Evolutionary conservation across 2,888 invertebrate species (phyloP).

Genomic region (Synergus gifuensis): DNA sequence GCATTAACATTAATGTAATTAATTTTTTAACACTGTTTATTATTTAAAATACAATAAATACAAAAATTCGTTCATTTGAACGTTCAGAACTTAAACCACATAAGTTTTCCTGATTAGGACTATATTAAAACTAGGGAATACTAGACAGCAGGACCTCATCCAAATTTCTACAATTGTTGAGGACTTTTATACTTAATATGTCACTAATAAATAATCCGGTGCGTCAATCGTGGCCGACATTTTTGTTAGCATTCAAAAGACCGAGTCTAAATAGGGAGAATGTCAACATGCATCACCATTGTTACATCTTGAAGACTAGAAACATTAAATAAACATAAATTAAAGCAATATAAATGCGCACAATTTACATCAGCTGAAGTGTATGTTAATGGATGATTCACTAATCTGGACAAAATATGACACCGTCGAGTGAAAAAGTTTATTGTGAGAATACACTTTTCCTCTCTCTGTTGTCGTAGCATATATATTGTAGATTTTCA

Average conservation of each 20-base stretch:
- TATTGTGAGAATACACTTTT: neutral
- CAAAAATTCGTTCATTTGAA: too few relatives aligned
- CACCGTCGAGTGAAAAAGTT: conserved; percentile 3
- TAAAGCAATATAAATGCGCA: neutral
- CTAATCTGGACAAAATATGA: conserved; percentile 6
- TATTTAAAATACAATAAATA: too few relatives aligned
- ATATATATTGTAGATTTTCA: neutral
- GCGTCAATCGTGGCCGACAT: neutral
- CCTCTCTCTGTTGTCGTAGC: neutral
- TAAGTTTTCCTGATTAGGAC: too few relatives aligned
- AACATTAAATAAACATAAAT: too few relatives aligned
- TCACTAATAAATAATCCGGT: neutral
- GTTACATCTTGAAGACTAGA: neutral
- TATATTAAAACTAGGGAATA: too few relatives aligned
- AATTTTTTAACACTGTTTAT: too few relatives aligned
- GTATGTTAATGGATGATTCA: conserved; percentile 17
- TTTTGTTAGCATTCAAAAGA: neutral
- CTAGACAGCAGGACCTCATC: too few relatives aligned
- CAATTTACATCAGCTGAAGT: neutral
- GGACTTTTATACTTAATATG: too few relatives aligned
- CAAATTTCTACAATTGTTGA: too few relatives aligned
- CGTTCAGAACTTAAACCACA: too few relatives aligned
- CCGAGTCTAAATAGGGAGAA: conserved; percentile 7
- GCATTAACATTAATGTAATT: too few relatives aligned
- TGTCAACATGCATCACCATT: conserved; percentile 24